A percentile compares a stretch with the other conserved stretches of the same genome.
Conservation (phyloP, 2,888 invertebrate species). For the Eledona agricola region DNA sequence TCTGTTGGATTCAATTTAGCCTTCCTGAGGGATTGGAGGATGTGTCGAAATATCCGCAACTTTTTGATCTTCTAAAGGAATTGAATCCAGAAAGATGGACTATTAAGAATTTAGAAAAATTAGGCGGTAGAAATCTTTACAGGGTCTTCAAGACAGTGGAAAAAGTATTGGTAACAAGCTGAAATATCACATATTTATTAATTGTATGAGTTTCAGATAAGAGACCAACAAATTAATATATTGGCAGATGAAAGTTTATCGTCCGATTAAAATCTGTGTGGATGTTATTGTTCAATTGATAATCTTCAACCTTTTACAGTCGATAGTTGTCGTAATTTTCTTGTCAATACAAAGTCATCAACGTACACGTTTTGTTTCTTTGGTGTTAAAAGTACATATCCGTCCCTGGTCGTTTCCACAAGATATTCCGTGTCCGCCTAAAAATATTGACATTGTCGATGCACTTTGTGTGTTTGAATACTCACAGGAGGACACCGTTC, state of each 20-base stretch:
- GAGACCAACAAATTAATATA: constrained; percentile 1
- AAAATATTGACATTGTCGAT: not conserved
- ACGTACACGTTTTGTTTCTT: not conserved
- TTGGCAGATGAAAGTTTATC: constrained; percentile 16
- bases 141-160: constrained; percentile 62
- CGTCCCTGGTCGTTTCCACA: not conserved
- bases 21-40: constrained; percentile 74
- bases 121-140: constrained; percentile 64
- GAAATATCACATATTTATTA: not conserved
- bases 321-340: not conserved
- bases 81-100: constrained; percentile 57
- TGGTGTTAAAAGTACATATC: constrained; percentile 3
- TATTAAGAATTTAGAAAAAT: constrained; percentile 61
- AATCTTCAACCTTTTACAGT: too few species aligned
- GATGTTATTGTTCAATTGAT: too few species aligned
- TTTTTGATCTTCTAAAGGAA: constrained; percentile 64
- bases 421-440: not conserved
- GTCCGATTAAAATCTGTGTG: too few species aligned
- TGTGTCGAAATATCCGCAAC: constrained; percentile 74
- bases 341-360: not conserved
- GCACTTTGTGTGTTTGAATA: too few species aligned
- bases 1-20: constrained; percentile 58
- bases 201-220: constrained; percentile 10
- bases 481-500: constrained; percentile 54
- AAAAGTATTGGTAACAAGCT: too few species aligned